phyloP scores from a whole-genome alignment of 2,113 vertebrate genomes.

The Candoia aspera region DNA sequence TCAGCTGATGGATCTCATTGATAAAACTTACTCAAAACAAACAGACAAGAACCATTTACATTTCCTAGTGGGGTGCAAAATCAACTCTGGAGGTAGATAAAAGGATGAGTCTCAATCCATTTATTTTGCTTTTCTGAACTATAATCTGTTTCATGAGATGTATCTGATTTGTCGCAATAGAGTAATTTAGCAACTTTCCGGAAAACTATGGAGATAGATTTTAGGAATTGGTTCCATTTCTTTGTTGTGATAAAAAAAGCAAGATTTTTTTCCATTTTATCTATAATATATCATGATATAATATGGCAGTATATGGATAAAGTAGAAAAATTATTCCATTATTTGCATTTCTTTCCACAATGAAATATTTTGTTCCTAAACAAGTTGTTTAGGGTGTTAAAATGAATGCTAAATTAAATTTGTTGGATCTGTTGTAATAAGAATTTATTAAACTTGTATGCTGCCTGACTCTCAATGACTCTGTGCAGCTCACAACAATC shows the following conservation, averaged over 20 bases:
- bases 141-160: not conserved
- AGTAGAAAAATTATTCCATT: not conserved
- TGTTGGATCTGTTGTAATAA: not conserved
- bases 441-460: not conserved
- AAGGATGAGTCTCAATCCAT: not conserved
- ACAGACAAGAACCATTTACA: not conserved
- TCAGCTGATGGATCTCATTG: not conserved
- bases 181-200: not conserved
- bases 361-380: not conserved
- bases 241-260: not conserved
- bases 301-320: not conserved
- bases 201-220: not conserved
- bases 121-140: not conserved
- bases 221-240: not conserved
- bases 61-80: slow-evolving; percentile 17
- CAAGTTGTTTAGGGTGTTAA: not conserved
- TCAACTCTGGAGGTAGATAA: not conserved
- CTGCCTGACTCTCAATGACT: not conserved
- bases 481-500: not conserved
- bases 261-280: not conserved
- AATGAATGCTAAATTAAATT: not conserved
- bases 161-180: not conserved
- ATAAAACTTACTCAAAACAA: slow-evolving; percentile 24
- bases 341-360: not conserved
- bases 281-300: not conserved